Base-by-base conservation (phyloP, 2,797 vertebrate genomes). In the Chanos chanos region DNA sequence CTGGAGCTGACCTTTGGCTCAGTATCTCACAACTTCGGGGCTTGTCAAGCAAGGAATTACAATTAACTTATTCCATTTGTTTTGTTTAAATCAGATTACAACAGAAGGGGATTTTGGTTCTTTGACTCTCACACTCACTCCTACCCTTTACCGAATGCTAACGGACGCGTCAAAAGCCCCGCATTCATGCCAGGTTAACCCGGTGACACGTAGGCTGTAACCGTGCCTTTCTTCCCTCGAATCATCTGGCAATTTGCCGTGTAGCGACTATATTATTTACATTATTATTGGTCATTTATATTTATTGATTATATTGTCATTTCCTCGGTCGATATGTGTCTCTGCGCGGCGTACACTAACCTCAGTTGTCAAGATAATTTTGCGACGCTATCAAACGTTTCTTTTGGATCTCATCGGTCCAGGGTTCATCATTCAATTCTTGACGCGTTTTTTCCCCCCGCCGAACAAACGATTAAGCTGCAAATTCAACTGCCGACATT, bases 171-270 rank as follows among this genome's bases (percentile, higher is more conserved):
- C 77, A 73, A 73, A 76, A 86, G 83, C 82, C 77, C 74, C 72
- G 79, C 66, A 78, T 70, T 77, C 70, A 58, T 70, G 56, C 63
- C 45, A 52, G 79, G 80, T 71, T 67, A 70, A 75, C 85, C 79
- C 81, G 73, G 77, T 87, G 84, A 88, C 87, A 88, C 89, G 89
- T 90, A 88, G 83, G 78, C 86, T 83, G 86, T 83, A 84, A 77
- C 86, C 80, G 74, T 80, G 76, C 83, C 83, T 89, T 87, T 89
- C 82, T 83, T 66, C 87, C 84, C 84, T 87, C 87, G 87, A 87
- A 84, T 80, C 87, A 91, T n/a, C n/a, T n/a, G n/a, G n/a, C n/a
- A n/a, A n/a, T 91, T 90, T 78, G 71, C 68, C 66, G 80, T 77
- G 82, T 86, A 89, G 86, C 86, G 77, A 61, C 78, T 74, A 28